A percentile compares a stretch with the other conserved stretches of the same genome.
Conservation (phyloP, 2,888 invertebrate species). For the Cerceris rybyensis region DNA sequence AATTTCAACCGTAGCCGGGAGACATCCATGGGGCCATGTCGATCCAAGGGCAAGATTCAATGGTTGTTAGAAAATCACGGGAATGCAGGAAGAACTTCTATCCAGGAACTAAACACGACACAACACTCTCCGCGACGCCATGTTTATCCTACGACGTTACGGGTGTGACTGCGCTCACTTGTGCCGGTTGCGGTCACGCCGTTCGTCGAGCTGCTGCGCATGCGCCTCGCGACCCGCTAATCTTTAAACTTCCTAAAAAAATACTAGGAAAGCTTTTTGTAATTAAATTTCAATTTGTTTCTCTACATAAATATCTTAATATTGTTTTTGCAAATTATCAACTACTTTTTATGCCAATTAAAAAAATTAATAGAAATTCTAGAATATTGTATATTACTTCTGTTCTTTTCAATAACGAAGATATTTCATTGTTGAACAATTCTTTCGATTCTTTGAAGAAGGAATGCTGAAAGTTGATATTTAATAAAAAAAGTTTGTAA, state of each 20-base stretch:
- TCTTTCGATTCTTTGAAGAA: background rate
- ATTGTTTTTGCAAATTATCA: too few relatives aligned
- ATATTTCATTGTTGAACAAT: background rate
- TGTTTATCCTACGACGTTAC: conserved; percentile 24
- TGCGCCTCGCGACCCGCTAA: conserved; percentile 12
- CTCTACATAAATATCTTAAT: too few relatives aligned
- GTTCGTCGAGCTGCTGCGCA: conserved; percentile 18
- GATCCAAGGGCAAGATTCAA: background rate
- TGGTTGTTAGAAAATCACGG: background rate
- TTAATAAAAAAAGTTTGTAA: too few relatives aligned
- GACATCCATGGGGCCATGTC: conserved; percentile 19
- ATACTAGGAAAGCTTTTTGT: background rate
- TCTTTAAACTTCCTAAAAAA: conserved; percentile 11
- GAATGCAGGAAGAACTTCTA: background rate
- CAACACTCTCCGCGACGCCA: conserved; percentile 45
- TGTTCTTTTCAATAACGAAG: background rate
- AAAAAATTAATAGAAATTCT: too few relatives aligned
- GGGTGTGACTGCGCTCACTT: conserved; percentile 26
- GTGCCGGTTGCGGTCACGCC: conserved; percentile 25
- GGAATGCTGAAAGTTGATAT: too few relatives aligned
- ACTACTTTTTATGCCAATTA: too few relatives aligned
- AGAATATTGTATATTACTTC: background rate
- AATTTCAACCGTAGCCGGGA: conserved; percentile 25
- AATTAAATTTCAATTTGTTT: too few relatives aligned
- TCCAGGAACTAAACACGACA: conserved; percentile 25